Evolutionary conservation across 2,797 vertebrate species (phyloP).

Genomic region (Takifugu ocellatus): DNA sequence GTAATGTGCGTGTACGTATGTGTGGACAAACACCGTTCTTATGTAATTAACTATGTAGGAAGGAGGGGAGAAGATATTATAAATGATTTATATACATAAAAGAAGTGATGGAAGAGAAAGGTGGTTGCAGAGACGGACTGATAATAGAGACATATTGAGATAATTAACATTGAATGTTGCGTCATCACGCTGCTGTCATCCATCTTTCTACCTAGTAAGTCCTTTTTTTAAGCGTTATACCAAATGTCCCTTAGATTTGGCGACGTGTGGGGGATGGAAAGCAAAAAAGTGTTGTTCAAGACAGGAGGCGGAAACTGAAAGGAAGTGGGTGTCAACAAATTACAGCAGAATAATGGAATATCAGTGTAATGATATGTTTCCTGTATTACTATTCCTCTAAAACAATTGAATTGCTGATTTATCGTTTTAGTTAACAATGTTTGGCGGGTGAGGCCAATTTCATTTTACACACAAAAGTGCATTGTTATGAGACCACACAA

Average conservation of each 20-base stretch:
- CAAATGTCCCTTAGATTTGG: slow-evolving; percentile 21
- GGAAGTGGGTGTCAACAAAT: slow-evolving; percentile 17
- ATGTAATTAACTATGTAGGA: slow-evolving; percentile 30
- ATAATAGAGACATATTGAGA: slow-evolving; percentile 5
- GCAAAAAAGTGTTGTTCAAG: slow-evolving; percentile 28
- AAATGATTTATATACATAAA: too few species aligned
- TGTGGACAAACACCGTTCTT: slow-evolving; percentile 29
- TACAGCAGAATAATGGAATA: slow-evolving; percentile 27
- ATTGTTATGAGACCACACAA: slow-evolving; percentile 24
- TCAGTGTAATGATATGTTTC: background rate
- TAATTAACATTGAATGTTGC: too few species aligned
- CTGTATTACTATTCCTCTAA: too few species aligned
- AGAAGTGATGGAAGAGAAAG: too few species aligned
- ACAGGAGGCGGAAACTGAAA: slow-evolving; percentile 3
- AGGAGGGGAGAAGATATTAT: background rate
- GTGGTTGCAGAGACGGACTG: too few species aligned
- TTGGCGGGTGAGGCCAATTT: too few species aligned
- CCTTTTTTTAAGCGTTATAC: too few species aligned
- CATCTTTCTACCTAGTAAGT: too few species aligned
- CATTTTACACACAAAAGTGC: background rate
- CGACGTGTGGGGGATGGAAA: slow-evolving; percentile 47
- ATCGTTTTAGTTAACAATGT: too few species aligned
- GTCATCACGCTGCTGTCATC: too few species aligned
- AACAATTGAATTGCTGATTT: too few species aligned
- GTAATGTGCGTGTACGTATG: slow-evolving; percentile 4